These are phyloP conservation scores for Apis laboriosa DNA, from an alignment of 1,140 invertebrate species.

Conservation along the genomic window DNA sequence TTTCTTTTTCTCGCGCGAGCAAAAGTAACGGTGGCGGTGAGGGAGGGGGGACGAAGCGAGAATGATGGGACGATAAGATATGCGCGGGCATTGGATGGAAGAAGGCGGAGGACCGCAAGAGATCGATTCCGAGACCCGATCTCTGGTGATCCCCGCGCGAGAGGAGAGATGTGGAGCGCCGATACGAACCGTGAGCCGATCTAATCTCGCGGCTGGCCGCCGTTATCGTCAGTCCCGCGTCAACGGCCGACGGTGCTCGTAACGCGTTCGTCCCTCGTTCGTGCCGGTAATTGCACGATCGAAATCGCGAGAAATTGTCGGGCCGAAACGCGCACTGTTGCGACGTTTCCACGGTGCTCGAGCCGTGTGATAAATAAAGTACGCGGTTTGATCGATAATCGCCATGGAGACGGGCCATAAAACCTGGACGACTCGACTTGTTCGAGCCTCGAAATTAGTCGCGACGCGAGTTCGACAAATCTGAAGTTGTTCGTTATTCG, in stretches of 20 bases:
- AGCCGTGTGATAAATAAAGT: not conserved
- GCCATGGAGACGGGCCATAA: not conserved
- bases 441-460: not conserved
- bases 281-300: too few relatives aligned
- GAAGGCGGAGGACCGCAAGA: not conserved
- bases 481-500: not conserved
- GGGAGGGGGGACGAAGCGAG: slow-evolving; percentile 15
- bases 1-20: slow-evolving; percentile 7
- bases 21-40: slow-evolving; percentile 39
- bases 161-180: slow-evolving; percentile 25
- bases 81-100: not conserved
- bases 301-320: too few relatives aligned
- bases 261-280: not conserved
- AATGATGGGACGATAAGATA: slow-evolving; percentile 53
- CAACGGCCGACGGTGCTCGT: too few relatives aligned
- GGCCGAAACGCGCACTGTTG: too few relatives aligned
- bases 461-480: too few relatives aligned
- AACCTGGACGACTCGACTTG: not conserved
- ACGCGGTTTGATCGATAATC: slow-evolving; percentile 30
- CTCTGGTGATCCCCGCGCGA: not conserved
- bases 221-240: not conserved
- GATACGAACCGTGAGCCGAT: not conserved
- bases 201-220: not conserved
- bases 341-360: not conserved
- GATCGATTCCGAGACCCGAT: slow-evolving; percentile 20